A percentile compares a stretch with the other conserved stretches of the same genome.
phyloP scores from a whole-genome alignment of 2,888 invertebrate genomes.

The Drymonia ruficornis region DNA sequence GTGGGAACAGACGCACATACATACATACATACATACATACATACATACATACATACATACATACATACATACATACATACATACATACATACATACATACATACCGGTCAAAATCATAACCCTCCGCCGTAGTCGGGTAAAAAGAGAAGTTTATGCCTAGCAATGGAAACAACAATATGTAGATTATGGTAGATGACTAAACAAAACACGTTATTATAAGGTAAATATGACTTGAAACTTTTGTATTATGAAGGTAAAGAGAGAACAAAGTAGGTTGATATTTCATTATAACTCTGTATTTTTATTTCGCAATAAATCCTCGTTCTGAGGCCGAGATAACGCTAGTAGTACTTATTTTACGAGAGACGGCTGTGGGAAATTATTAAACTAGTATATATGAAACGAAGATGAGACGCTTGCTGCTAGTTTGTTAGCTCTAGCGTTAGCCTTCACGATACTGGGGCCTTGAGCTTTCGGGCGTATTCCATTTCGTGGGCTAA shows the following conservation, averaged over 20 bases:
- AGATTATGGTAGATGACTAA: too few relatives aligned
- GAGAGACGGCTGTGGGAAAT: background rate
- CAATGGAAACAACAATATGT: too few relatives aligned
- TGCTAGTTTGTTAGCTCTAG: background rate
- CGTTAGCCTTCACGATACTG: background rate
- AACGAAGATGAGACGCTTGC: background rate
- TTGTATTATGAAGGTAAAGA: background rate
- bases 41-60: too few relatives aligned
- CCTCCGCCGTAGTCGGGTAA: too few relatives aligned
- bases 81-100: too few relatives aligned
- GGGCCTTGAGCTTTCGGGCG: background rate
- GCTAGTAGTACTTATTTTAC: background rate
- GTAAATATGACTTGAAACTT: too few relatives aligned
- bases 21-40: too few relatives aligned
- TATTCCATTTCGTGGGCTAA: background rate
- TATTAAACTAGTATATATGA: background rate
- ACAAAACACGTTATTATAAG: too few relatives aligned
- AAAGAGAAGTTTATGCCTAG: too few relatives aligned
- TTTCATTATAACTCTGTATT: slow-evolving; percentile 1
- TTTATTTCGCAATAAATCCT: slow-evolving; percentile 4
- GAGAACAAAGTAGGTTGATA: background rate
- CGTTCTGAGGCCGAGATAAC: background rate
- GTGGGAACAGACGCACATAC: too few relatives aligned
- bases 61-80: too few relatives aligned
- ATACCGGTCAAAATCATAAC: too few relatives aligned